These are phyloP conservation scores for Taxidea taxus DNA, from an alignment of 2,113 vertebrate species.

Conservation along the genomic window DNA sequence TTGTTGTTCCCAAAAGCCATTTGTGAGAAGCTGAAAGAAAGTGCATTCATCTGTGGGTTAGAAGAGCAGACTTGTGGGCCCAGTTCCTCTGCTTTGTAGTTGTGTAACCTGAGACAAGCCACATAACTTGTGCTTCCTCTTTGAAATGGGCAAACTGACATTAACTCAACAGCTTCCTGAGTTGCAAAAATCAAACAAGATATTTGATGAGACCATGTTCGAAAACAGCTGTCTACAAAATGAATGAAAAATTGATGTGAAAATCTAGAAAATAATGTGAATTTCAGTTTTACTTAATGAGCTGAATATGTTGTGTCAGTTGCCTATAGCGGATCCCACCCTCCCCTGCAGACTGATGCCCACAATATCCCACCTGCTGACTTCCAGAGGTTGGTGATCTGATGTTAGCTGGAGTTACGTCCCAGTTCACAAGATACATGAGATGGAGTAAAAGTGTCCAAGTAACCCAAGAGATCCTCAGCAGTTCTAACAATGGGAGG, in stretches of 20 bases:
- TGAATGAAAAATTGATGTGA: background rate
- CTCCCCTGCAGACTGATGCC: fast-evolving
- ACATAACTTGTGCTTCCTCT: background rate
- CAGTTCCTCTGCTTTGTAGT: background rate
- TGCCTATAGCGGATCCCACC: fast-evolving
- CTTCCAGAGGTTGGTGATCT: background rate
- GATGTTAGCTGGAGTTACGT: background rate
- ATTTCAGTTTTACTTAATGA: background rate
- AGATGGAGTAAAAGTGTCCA: background rate
- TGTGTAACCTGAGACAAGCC: background rate
- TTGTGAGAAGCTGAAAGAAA: background rate
- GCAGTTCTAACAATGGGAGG: background rate
- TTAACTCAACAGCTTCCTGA: background rate
- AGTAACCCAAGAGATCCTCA: background rate
- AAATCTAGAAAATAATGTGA: background rate
- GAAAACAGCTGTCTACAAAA: background rate
- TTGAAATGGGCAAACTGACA: background rate
- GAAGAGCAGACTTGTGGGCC: background rate
- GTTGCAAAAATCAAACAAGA: background rate
- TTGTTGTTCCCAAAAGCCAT: background rate
- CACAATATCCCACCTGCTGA: background rate
- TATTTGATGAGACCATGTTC: background rate
- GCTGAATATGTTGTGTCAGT: no score
- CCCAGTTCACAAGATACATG: background rate
- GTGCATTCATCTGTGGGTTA: background rate